phyloP scores from a whole-genome alignment of 35 echinoderm and acorn worm species.

The Holothuria glaberrima region DNA sequence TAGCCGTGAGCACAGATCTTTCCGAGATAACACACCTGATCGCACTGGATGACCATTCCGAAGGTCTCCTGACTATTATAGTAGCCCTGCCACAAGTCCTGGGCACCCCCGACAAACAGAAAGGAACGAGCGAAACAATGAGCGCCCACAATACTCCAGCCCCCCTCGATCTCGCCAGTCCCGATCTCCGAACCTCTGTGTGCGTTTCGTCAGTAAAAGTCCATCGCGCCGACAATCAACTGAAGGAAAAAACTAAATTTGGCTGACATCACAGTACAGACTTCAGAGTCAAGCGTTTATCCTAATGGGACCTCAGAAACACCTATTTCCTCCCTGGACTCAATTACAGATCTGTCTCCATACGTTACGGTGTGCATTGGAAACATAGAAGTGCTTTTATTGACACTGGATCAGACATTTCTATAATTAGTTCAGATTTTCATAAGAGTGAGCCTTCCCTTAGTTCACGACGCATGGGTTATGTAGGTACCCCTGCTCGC shows the following conservation, averaged over 20 bases:
- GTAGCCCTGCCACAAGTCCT: neutral
- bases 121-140: no score
- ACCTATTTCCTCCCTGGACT: neutral
- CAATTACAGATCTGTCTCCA: neutral
- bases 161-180: no score
- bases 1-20: no score
- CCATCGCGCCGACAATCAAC: no score
- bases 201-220: no score
- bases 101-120: neutral
- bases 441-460: no score
- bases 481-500: no score
- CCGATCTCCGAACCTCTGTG: no score
- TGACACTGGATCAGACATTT: no score
- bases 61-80: neutral
- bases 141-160: neutral
- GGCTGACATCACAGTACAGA: neutral
- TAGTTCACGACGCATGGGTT: no score
- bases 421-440: slow-evolving; percentile 12
- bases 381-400: neutral
- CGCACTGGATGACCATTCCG: neutral
- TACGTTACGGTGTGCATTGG: neutral
- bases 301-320: no score
- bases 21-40: neutral
- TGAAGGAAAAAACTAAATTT: neutral
- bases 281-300: no score